Evolutionary conservation across 1,140 invertebrate genomes (phyloP).

Genomic region (Helicoverpa zea): DNA sequence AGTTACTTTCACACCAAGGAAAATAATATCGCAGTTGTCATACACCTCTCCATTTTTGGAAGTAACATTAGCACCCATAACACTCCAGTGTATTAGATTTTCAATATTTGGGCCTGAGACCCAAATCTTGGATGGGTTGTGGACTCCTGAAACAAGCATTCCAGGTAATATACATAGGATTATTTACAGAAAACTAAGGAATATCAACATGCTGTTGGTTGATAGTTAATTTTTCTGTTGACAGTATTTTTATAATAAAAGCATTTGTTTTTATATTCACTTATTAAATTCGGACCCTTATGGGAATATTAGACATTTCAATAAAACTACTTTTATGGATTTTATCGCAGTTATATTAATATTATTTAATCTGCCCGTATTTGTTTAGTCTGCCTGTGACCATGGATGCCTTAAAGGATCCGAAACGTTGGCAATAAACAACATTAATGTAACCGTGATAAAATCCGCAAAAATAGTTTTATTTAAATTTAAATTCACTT

Average conservation of each 20-base stretch:
- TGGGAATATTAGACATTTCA: too few relatives aligned
- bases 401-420: too few relatives aligned
- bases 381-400: too few relatives aligned
- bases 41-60: constrained; percentile 89
- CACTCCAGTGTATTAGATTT: constrained; percentile 89
- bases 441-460: too few relatives aligned
- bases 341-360: too few relatives aligned
- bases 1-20: constrained; percentile 95
- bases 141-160: constrained; percentile 82
- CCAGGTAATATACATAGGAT: not conserved
- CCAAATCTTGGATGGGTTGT: constrained; percentile 88
- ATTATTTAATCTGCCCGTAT: too few relatives aligned
- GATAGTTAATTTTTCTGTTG: not conserved
- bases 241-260: too few relatives aligned
- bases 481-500: too few relatives aligned
- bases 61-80: constrained; percentile 88
- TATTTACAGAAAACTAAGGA: too few relatives aligned
- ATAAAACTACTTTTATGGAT: too few relatives aligned
- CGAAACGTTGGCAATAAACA: too few relatives aligned
- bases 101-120: constrained; percentile 90
- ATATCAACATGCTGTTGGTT: not conserved
- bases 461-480: too few relatives aligned
- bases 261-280: constrained; percentile 55
- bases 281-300: not conserved
- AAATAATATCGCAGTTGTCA: constrained; percentile 91